A percentile compares a stretch with the other conserved stretches of the same genome.
Evolutionary conservation across 2,113 vertebrate genomes (phyloP).

Genomic region (Turdus rufiventris): DNA sequence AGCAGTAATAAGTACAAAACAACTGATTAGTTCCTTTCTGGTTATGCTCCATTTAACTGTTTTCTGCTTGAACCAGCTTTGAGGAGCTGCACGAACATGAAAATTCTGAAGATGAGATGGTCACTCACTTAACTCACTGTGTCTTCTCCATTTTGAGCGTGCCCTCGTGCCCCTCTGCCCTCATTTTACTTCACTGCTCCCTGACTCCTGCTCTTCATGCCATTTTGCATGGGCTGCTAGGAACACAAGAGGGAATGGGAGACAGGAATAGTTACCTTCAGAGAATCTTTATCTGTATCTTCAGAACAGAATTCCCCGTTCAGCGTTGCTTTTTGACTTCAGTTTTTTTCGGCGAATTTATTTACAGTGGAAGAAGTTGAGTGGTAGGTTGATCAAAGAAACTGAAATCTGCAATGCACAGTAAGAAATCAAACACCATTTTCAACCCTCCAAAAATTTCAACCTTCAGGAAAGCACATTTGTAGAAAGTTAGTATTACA

Average conservation of each 20-base stretch:
- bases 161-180: not conserved
- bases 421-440: not conserved
- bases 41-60: slow-evolving; percentile 45
- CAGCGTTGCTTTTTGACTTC: not conserved
- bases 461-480: not conserved
- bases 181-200: slow-evolving; percentile 5
- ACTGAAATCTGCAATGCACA: not conserved
- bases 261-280: not conserved
- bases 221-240: not conserved
- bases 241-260: not conserved
- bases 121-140: not conserved
- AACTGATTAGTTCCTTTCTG: slow-evolving; percentile 14
- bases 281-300: not conserved
- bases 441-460: not conserved
- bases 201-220: not conserved
- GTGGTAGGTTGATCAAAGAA: not conserved
- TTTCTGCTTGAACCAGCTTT: slow-evolving; percentile 49
- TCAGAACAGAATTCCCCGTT: not conserved
- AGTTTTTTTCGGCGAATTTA: not conserved
- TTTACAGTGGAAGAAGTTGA: not conserved
- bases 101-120: not conserved
- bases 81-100: not conserved
- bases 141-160: not conserved
- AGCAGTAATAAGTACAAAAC: slow-evolving; percentile 18
- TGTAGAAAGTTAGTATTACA: not conserved